Evolutionary conservation across 2,113 vertebrate genomes (phyloP).

Genomic region (Aegithalos caudatus): DNA sequence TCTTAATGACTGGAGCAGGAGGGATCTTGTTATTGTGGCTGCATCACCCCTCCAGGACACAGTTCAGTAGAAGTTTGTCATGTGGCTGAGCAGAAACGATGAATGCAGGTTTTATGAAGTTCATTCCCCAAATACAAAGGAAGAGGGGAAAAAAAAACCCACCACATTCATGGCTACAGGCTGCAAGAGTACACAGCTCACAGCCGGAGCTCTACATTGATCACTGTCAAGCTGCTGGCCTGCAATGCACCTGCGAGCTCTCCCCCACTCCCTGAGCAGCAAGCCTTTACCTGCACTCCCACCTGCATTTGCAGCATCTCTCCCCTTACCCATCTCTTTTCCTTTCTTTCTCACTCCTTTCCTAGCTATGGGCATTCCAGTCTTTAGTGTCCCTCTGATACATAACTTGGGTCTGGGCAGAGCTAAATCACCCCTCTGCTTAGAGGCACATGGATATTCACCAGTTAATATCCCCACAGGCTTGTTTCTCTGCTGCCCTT

Average conservation of each 20-base stretch:
- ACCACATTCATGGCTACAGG: slow-evolving; percentile 41
- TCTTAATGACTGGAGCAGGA: slow-evolving; percentile 50
- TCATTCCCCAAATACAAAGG: slow-evolving; percentile 62
- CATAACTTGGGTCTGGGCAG: not conserved
- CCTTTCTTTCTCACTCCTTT: not conserved
- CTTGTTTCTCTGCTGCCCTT: not conserved
- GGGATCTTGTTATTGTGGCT: slow-evolving; percentile 55
- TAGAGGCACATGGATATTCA: not conserved
- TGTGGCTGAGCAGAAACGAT: slow-evolving; percentile 51
- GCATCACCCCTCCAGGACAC: slow-evolving; percentile 57
- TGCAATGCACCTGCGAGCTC: slow-evolving; percentile 30
- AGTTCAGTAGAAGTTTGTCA: slow-evolving; percentile 64
- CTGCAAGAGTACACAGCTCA: slow-evolving; percentile 24
- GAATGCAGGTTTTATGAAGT: slow-evolving; percentile 62
- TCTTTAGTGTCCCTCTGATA: not conserved
- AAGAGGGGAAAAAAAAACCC: not conserved
- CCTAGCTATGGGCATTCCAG: not conserved
- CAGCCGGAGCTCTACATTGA: slow-evolving; percentile 33
- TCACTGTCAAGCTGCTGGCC: slow-evolving; percentile 37
- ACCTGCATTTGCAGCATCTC: not conserved
- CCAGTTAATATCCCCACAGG: accelerated
- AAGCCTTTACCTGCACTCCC: slow-evolving; percentile 43
- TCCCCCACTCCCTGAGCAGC: not conserved
- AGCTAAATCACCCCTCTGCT: not conserved
- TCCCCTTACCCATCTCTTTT: not conserved